These are phyloP conservation scores for Reticulitermes lucifugus DNA, from an alignment of 2,888 invertebrate genomes.

Conservation along the genomic window DNA sequence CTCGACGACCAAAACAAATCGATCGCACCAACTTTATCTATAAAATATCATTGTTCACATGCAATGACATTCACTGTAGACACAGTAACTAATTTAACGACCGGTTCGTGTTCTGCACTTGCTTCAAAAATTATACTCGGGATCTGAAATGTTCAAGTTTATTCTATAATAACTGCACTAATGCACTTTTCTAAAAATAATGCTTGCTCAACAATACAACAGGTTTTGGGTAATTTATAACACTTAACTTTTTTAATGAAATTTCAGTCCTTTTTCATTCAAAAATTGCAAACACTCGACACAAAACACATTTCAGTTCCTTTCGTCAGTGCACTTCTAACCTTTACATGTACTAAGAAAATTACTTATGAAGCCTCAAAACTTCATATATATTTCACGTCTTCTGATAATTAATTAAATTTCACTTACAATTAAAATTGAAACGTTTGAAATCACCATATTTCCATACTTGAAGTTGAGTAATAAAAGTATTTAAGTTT, in stretches of 20 bases:
- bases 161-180: background rate
- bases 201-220: background rate
- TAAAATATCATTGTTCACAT: background rate
- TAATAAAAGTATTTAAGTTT: background rate
- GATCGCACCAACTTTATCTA: background rate
- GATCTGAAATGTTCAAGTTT: background rate
- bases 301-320: background rate
- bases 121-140: background rate
- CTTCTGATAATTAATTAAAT: background rate
- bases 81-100: background rate
- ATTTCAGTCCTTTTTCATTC: background rate
- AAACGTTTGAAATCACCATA: background rate
- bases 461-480: background rate
- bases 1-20: slow-evolving; percentile 10
- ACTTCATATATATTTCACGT: background rate
- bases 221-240: background rate
- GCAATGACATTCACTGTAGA: background rate
- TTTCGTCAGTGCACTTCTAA: background rate
- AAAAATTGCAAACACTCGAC: background rate
- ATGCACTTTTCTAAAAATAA: background rate
- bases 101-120: background rate
- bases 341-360: background rate
- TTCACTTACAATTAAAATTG: background rate
- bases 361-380: background rate
- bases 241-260: background rate